phyloP scores from a whole-genome alignment of 2,888 invertebrate genomes.

The Plebejus anna region DNA sequence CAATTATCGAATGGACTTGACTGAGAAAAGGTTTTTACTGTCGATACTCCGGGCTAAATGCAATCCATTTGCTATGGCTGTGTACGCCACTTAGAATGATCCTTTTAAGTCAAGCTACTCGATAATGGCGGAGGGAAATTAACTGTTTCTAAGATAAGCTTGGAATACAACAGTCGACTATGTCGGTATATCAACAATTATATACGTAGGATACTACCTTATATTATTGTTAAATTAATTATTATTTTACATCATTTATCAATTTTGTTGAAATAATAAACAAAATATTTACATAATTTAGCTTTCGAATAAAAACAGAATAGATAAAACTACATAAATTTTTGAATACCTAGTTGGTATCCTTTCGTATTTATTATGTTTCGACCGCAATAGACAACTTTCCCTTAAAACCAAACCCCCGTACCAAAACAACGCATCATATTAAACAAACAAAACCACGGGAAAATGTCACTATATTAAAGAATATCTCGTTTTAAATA shows the following conservation, averaged over 20 bases:
- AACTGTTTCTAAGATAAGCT: neutral
- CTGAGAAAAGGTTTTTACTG: constrained; percentile 23
- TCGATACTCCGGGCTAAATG: constrained; percentile 7
- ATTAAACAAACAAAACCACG: neutral
- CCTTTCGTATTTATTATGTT: too few species aligned
- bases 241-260: too few species aligned
- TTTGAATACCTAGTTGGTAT: too few species aligned
- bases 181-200: too few species aligned
- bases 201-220: too few species aligned
- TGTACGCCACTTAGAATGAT: constrained; percentile 17
- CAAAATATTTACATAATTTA: too few species aligned
- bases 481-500: neutral
- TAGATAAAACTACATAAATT: too few species aligned
- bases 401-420: neutral
- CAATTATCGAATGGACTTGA: constrained; percentile 23
- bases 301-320: too few species aligned
- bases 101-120: constrained; percentile 1
- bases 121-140: neutral
- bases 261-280: too few species aligned
- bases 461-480: neutral
- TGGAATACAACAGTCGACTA: neutral
- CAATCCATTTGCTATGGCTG: constrained; percentile 16
- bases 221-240: too few species aligned
- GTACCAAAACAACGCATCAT: neutral
- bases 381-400: neutral